Percentiles rank a stretch among this genome's conserved stretches.
Conservation (phyloP, 2,888 invertebrate genomes). For the Drosophila parthenogenetica region DNA sequence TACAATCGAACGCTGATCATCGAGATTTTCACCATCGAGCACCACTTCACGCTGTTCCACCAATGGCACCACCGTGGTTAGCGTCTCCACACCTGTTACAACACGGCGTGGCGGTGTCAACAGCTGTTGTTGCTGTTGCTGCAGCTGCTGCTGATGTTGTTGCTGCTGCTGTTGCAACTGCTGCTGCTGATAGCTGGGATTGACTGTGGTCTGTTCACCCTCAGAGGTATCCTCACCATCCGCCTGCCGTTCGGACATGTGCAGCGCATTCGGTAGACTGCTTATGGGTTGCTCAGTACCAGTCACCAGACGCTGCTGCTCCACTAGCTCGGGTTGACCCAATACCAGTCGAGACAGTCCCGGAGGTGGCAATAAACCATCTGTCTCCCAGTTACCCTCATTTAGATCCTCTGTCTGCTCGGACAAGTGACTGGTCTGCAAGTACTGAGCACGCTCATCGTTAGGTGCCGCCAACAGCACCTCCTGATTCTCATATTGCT, state of each 20-base stretch:
- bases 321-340: conserved; percentile 88
- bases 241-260: conserved; percentile 85
- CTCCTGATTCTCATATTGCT: conserved; percentile 86
- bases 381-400: conserved; percentile 81
- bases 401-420: conserved; percentile 83
- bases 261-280: conserved; percentile 83
- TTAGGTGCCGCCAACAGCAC: conserved; percentile 86
- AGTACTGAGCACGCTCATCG: conserved; percentile 90
- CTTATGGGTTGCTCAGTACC: conserved; percentile 86
- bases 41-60: conserved; percentile 86
- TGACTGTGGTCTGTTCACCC: conserved; percentile 55
- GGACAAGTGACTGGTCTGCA: conserved; percentile 91
- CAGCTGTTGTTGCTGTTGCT: conserved; percentile 63
- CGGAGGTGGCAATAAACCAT: conserved; percentile 87
- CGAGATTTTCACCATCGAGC: conserved; percentile 88
- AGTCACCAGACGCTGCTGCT: conserved; percentile 76
- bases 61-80: conserved; percentile 59
- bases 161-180: conserved; percentile 27
- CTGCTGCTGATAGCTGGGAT: conserved; percentile 24
- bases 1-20: conserved; percentile 75
- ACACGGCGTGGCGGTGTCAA: conserved; percentile 84
- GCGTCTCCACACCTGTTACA: conserved; percentile 87
- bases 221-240: conserved; percentile 84
- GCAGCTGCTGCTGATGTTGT: conserved; percentile 24
- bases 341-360: conserved; percentile 89